Conservation (phyloP, 2,888 invertebrate genomes). For the Ectemnius cavifrons region DNA sequence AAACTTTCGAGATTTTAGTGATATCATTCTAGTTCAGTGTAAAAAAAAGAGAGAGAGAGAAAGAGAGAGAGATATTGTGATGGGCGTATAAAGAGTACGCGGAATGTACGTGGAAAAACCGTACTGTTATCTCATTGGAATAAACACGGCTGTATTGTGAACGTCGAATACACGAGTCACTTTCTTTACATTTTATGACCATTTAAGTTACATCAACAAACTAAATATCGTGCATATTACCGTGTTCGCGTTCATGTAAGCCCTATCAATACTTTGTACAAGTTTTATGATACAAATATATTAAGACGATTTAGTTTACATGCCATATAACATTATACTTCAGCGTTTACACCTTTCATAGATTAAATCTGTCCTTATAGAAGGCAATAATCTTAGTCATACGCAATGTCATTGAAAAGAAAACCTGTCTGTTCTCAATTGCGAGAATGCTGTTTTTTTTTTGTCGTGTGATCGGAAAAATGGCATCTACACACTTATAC, state of each 20-base stretch:
- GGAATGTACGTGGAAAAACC: slow-evolving; percentile 20
- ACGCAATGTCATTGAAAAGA: slow-evolving; percentile 54
- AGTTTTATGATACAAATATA: slow-evolving; percentile 77
- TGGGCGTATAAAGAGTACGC: slow-evolving; percentile 36
- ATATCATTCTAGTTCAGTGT: too few relatives aligned
- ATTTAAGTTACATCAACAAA: slow-evolving; percentile 62
- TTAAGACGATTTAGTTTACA: slow-evolving; percentile 72
- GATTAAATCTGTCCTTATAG: slow-evolving; percentile 49
- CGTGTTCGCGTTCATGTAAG: slow-evolving; percentile 68
- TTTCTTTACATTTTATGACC: slow-evolving; percentile 57
- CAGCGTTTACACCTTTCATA: slow-evolving; percentile 44
- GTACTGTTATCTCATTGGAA: slow-evolving; percentile 29
- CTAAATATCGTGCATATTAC: slow-evolving; percentile 59
- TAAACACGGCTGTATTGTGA: slow-evolving; percentile 31
- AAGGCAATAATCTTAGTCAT: slow-evolving; percentile 52
- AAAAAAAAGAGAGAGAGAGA: too few relatives aligned
- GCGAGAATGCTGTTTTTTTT: slow-evolving; percentile 35
- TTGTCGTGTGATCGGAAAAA: slow-evolving; percentile 50
- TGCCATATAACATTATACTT: slow-evolving; percentile 54
- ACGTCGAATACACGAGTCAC: slow-evolving; percentile 50
- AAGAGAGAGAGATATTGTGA: slow-evolving; percentile 22
- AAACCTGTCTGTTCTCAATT: slow-evolving; percentile 52
- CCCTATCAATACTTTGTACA: slow-evolving; percentile 77
- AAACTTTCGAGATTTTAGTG: too few relatives aligned
- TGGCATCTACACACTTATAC: slow-evolving; percentile 69